phyloP scores from a whole-genome alignment of 2,888 invertebrate genomes.

The Amblyjoppa fuscipennis region DNA sequence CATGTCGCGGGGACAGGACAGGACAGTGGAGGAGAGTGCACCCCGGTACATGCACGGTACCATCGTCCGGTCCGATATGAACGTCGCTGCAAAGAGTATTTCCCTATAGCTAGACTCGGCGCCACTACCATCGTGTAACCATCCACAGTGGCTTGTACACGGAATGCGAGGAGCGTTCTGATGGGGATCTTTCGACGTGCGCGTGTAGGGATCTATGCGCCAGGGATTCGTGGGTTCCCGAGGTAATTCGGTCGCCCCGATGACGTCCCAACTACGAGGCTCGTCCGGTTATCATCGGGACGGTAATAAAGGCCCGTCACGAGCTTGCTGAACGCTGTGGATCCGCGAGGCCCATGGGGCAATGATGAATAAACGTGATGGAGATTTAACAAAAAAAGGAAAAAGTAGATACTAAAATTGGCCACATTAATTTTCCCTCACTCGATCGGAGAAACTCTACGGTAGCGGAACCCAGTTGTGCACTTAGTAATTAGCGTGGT shows the following conservation, averaged over 20 bases:
- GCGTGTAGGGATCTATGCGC: conserved; percentile 28
- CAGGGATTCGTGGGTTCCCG: conserved; percentile 38
- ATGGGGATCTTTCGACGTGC: conserved; percentile 19
- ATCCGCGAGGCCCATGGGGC: conserved; percentile 6
- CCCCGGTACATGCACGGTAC: conserved; percentile 32
- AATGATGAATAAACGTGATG: not conserved
- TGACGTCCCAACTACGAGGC: conserved; percentile 43
- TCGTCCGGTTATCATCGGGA: conserved; percentile 31
- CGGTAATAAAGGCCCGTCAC: conserved; percentile 51
- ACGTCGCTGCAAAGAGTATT: conserved; percentile 72
- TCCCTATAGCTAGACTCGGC: conserved; percentile 44
- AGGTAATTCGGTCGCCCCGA: conserved; percentile 46
- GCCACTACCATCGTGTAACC: not conserved
- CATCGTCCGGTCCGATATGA: conserved; percentile 73
- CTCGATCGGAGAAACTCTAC: no score
- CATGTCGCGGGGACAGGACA: conserved; percentile 67
- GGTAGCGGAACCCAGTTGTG: no score
- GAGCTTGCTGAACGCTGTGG: conserved; percentile 56
- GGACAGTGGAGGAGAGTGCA: conserved; percentile 38
- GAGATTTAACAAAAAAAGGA: not conserved
- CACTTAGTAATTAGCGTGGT: not conserved
- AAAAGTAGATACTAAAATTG: no score
- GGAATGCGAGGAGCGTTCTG: conserved; percentile 19
- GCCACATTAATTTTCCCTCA: no score
- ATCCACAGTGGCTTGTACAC: conserved; percentile 15